Percentiles rank a stretch among this genome's conserved stretches.
Conservation (phyloP, 1,140 invertebrate genomes). For the Heliothis subflexa region DNA sequence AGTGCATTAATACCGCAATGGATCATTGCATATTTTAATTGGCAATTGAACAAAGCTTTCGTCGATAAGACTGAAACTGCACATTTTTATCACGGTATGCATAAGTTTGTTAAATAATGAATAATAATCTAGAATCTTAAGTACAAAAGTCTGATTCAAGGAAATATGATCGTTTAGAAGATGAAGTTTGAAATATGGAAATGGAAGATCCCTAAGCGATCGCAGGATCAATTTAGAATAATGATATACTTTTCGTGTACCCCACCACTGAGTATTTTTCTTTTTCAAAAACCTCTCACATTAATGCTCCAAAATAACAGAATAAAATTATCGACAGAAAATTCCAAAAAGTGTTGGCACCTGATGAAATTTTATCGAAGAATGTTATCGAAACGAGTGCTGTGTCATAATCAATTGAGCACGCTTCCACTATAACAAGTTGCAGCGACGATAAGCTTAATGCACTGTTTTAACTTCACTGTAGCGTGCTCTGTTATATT, state of each 20-base stretch:
- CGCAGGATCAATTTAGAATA: no score
- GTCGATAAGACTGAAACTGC: neutral
- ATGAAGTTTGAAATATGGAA: no score
- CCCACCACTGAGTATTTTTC: no score
- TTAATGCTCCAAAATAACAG: no score
- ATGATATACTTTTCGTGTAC: no score
- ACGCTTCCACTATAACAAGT: constrained; percentile 14
- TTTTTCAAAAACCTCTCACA: no score
- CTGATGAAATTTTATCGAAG: neutral
- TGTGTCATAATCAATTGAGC: constrained; percentile 29
- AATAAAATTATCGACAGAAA: no score
- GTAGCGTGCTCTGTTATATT: neutral
- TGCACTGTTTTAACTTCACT: neutral
- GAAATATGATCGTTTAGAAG: no score
- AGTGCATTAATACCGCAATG: neutral
- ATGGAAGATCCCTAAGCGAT: no score
- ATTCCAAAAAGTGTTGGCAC: neutral
- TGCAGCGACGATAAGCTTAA: constrained; percentile 1
- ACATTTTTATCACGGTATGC: neutral
- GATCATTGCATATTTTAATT: neutral
- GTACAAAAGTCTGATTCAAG: no score
- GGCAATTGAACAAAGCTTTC: neutral
- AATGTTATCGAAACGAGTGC: constrained; percentile 4
- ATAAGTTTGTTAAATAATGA: neutral
- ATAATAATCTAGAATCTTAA: no score